Conservation (phyloP, 1,140 invertebrate species). For the Neotoxoptera formosana region DNA sequence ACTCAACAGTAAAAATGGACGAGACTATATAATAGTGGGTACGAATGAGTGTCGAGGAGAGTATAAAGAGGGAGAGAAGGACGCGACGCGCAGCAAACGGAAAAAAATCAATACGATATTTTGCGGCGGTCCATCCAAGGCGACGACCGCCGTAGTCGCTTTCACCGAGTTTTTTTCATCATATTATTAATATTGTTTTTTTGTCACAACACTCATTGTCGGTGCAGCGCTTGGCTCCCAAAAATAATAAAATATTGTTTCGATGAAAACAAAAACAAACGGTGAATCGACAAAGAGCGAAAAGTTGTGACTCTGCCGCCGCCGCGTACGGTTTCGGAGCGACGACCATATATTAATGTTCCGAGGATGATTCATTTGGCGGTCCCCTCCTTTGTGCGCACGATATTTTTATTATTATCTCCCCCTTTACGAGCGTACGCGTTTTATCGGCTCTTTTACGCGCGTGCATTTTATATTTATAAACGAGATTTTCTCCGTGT, state of each 20-base stretch:
- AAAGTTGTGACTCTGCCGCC: not conserved
- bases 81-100: not conserved
- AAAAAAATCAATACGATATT: constrained; percentile 38
- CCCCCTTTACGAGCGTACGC: not conserved
- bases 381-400: not conserved
- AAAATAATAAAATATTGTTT: not conserved
- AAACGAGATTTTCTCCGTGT: not conserved
- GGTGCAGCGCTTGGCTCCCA: not conserved
- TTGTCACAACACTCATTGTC: not conserved
- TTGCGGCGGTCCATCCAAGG: not conserved
- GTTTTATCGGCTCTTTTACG: not conserved
- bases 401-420: constrained; percentile 14
- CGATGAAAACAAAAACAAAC: not conserved
- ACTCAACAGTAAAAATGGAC: not conserved
- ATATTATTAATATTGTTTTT: not conserved
- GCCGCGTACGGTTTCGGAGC: not conserved
- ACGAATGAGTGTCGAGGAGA: not conserved
- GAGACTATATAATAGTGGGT: not conserved
- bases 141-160: not conserved
- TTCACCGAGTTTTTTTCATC: not conserved
- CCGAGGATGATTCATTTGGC: not conserved
- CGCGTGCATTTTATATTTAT: not conserved
- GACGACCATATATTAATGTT: not conserved
- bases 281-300: not conserved
- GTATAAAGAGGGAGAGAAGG: not conserved